Evolutionary conservation across 2,797 vertebrate genomes (phyloP), one percentile per base, ranked within the genome.

Genomic region (Hafferia zeledoni): DNA sequence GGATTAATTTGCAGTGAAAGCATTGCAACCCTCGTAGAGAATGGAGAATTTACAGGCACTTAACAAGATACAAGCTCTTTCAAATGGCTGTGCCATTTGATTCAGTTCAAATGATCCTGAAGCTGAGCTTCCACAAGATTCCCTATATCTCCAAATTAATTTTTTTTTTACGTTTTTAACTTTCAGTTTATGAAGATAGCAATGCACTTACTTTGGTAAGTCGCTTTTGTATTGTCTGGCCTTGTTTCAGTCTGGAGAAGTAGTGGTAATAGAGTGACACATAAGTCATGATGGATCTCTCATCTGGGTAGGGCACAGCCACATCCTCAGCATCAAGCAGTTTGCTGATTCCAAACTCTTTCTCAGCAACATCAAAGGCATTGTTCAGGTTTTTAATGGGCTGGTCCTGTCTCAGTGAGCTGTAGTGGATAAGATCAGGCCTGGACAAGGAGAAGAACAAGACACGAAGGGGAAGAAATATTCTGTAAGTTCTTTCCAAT

Each of bases 231-330:
- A 98, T 87, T 4, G 98, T 99, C 96, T 98, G 98, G 4, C 97
- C 98, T 89, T 98, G 98, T 93, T 98, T 98, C 97, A 99, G 96
- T 91, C 91, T 98, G 95, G 98, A 99, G 97, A 99, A 99, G 94
- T 98, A 98, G 96, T 99, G 98, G 94, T 99, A 99, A 97, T 98
- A 99, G 65, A 99, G 97, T 3, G 99, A 99, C 89, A 99, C 97
- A 0, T 99, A 99, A 94, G 99, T 99, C 99, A 99, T 99, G 97
- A 99, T 98, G 91, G 99, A 99, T 93, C 97, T 98, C 94, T 99
- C 99, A 9, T 99, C 99, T 1, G 99, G 98, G 47, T 98, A 98
- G 14, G 97, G 91, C 10, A 98, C 97, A 1, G 98, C 96, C 74
- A 99, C 98, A 46, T 99, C 99, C 79, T 99, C 99, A 10, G 98